Base-by-base conservation (phyloP, 2,113 vertebrate genomes). In the Copsychus sechellarum region DNA sequence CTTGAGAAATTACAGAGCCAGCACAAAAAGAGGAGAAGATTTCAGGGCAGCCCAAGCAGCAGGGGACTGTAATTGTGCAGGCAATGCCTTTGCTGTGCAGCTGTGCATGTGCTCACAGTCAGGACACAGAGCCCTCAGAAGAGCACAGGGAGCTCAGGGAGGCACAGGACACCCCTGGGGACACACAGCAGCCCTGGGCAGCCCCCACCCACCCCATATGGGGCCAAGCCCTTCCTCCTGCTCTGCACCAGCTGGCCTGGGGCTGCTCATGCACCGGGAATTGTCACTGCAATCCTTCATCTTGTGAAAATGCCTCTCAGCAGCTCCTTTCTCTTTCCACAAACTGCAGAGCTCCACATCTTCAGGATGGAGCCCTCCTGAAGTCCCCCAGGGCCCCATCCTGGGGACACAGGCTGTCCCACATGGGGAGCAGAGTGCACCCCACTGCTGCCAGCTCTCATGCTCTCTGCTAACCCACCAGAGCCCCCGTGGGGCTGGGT, bases 21-120 rank as follows among this genome's bases (percentile, higher is more conserved):
- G 78, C 69, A 86, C 48, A 80, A 78, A 53, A 82, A 81, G 36
- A 36, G 65, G 72, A 20, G 14, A 24, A 54, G 48, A 12, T 66
- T 26, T 81, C 34, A 92, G 71, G 45, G 56, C 66, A 72, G 73
- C 80, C 78, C 1, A 6, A 58, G 62, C 48, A 76, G 50, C 5
- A 14, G 51, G 43, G 50, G 42, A 60, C 6, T 58, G n/a, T 34
- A 47, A 86, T 34, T 19, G 34, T 24, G 25, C 79, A 70, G 78
- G 58, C 54, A 17, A 3, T 6, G 3, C 4, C 13, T 40, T 33
- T 57, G 53, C 78, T 2, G 3, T 16, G 48, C 1, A 31, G 36
- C 14, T 38, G 40, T 26, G n/a, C 5, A 9, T 3, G 56, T 0
- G 1, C 81, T 19, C 14, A 0, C 1, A 0, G 28, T 17, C 34